A percentile compares a stretch with the other conserved stretches of the same genome.
Evolutionary conservation across 2,113 vertebrate genomes (phyloP).

Genomic region (Catagonus wagneri): DNA sequence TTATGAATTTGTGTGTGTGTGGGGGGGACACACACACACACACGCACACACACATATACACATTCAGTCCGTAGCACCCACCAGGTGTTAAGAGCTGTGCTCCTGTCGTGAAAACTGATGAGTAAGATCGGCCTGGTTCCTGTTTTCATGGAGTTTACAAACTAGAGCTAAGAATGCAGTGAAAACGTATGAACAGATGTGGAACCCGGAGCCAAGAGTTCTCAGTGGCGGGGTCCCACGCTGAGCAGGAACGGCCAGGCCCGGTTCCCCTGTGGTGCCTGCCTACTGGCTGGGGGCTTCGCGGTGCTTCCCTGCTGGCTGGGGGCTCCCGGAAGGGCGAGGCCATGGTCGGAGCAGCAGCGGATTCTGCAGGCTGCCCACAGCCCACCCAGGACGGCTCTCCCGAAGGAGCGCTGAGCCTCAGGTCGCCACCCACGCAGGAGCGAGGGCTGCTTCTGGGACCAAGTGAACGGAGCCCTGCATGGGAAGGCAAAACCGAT

Average conservation of each 20-base stretch:
- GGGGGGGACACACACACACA: not conserved
- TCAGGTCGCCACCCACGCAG: not conserved
- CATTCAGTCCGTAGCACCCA: not conserved
- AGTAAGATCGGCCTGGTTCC: not conserved
- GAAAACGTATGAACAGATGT: not conserved
- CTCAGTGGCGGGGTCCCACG: not conserved
- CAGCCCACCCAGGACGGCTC: not conserved
- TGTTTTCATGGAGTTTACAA: not conserved
- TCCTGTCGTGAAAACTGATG: not conserved
- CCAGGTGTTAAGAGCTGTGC: not conserved
- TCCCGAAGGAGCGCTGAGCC: not conserved
- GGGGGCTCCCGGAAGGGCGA: not conserved
- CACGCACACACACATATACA: no score
- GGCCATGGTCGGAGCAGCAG: not conserved
- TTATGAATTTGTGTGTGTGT: not conserved
- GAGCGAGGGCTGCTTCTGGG: not conserved
- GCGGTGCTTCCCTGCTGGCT: not conserved
- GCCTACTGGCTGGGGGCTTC: not conserved
- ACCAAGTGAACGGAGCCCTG: not conserved
- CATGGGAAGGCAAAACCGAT: accelerated
- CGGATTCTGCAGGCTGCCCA: not conserved
- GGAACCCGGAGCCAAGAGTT: not conserved
- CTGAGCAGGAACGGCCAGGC: no score
- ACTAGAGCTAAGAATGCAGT: no score
- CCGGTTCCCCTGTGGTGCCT: not conserved